phyloP scores from a whole-genome alignment of 2,888 invertebrate species.

The Thecocarcelia acutangulata region DNA sequence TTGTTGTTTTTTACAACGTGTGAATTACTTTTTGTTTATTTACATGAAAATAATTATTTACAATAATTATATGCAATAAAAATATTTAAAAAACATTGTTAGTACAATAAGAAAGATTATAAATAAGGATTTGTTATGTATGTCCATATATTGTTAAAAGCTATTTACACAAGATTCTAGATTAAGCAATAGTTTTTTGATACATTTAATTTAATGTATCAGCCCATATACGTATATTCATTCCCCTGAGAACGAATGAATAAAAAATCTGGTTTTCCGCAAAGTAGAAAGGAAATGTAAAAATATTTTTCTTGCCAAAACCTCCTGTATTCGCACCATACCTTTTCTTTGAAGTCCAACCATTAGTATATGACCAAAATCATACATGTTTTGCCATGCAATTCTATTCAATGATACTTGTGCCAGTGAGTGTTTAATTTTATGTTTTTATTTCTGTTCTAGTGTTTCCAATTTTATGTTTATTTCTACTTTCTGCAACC shows the following conservation, averaged over 20 bases:
- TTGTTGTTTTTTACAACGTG: too few relatives aligned
- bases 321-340: conserved; percentile 2
- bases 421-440: conserved; percentile 30
- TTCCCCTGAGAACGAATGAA: background rate
- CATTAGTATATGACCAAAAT: conserved; percentile 47
- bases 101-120: too few relatives aligned
- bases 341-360: conserved; percentile 24
- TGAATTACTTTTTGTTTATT: too few relatives aligned
- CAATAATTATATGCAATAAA: too few relatives aligned
- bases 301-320: conserved; percentile 16
- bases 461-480: conserved; percentile 27
- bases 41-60: too few relatives aligned
- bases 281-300: conserved; percentile 47
- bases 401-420: conserved; percentile 53
- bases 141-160: too few relatives aligned
- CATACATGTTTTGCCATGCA: conserved; percentile 33
- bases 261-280: conserved; percentile 5
- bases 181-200: too few relatives aligned
- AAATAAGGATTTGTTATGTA: too few relatives aligned
- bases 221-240: conserved; percentile 4
- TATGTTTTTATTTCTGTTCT: conserved; percentile 50
- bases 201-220: conserved; percentile 6
- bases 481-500: conserved; percentile 39
- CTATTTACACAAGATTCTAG: too few relatives aligned
- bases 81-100: too few relatives aligned